Base-by-base conservation (phyloP, 2,113 vertebrate species). In the Ammospiza caudacuta region DNA sequence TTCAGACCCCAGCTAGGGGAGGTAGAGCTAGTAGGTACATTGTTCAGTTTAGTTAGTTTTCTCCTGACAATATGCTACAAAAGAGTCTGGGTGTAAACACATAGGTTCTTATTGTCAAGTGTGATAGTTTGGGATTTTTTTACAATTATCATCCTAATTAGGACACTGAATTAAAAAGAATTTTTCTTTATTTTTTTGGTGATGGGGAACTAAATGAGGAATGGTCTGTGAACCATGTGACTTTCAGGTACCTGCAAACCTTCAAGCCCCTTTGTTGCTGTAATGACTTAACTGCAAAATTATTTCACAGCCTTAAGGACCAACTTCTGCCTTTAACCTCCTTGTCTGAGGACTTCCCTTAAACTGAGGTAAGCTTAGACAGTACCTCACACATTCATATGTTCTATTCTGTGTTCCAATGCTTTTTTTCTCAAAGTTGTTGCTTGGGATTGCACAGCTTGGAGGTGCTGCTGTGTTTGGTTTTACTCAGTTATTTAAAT, bases 371-470 rank as follows among this genome's bases (percentile, higher is more conserved):
- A 44, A 46, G 28, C 14, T 69, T 76, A 14, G 31, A 41, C 52
- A 66, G 25, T 55, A 24, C 33, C 39, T 93, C 0, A 0, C 5
- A 12, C 3, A 10, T 52, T 79, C 1, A 1, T 9, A 1, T 15
- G 2, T 52, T 76, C 59, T 83, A 2, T 58, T 93, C 64, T 23
- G 35, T 84, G 37, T 66, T 74, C 54, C 24, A 52, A 39, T 51
- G 24, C 6, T 66, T 87, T 61, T 78, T 80, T 74, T 29, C 27
- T 57, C 4, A 1, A 20, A 79, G 44, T 28, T 27, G 18, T 52
- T 76, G n/a, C 28, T 79, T 86, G 55, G 27, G 51, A 12, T 83
- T 83, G 20, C 55, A 80, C 27, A 63, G 37, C 75, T 86, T 19
- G 5, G 72, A 92, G 68, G 43, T 86, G 63, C n/a, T 86, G 44